Evolutionary conservation across 2,888 invertebrate genomes (phyloP).

Genomic region (Bombyx huttoni): DNA sequence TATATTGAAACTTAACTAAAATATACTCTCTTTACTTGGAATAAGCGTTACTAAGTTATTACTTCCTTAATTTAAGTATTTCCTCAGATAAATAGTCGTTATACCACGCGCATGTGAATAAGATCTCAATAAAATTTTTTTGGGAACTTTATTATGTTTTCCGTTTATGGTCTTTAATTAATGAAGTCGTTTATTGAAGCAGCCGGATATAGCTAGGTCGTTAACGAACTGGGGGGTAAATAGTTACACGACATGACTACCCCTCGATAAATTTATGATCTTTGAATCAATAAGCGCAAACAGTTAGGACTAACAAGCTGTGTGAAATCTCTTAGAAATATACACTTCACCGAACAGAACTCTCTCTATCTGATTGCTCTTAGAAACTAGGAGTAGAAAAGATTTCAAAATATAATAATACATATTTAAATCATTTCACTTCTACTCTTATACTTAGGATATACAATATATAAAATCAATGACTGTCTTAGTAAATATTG

Average conservation of each 20-base stretch:
- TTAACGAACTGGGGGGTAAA: slow-evolving; percentile 11
- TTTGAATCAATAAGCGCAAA: neutral
- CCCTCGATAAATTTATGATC: neutral
- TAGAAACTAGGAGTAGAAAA: neutral
- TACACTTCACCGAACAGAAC: neutral
- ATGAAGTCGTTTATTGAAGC: slow-evolving; percentile 6
- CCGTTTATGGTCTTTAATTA: neutral
- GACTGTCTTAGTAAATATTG: too few relatives aligned
- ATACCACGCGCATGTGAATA: neutral
- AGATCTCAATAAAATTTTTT: neutral
- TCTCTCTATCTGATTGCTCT: neutral
- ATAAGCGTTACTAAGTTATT: too few relatives aligned
- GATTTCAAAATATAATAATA: too few relatives aligned
- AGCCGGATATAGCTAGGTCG: slow-evolving; percentile 13
- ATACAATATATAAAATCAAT: too few relatives aligned
- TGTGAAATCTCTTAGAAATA: neutral
- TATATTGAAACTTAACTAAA: too few relatives aligned
- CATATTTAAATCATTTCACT: too few relatives aligned
- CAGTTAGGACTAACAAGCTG: neutral
- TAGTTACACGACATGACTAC: neutral
- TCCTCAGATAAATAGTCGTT: neutral
- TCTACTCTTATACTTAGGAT: too few relatives aligned
- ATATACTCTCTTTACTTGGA: too few relatives aligned
- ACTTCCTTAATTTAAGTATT: too few relatives aligned
- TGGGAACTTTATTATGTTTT: neutral